Conservation (phyloP, 2,113 vertebrate species). For the Balaeniceps rex region DNA sequence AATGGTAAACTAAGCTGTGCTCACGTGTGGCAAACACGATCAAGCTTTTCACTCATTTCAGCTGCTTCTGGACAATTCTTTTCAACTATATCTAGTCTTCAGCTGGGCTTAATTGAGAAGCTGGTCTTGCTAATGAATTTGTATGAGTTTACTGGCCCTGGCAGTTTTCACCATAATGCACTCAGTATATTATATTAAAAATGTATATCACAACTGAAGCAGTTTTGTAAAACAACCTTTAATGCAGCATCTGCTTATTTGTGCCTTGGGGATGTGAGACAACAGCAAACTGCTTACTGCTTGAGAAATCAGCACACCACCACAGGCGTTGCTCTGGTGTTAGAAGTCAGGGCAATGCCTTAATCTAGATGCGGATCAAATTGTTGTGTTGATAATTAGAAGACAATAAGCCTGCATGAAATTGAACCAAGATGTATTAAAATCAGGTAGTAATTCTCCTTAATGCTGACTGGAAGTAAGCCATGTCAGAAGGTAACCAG, state of each 20-base stretch:
- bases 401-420: conserved; percentile 50
- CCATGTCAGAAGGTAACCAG: conserved; percentile 26
- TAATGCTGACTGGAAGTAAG: conserved; percentile 51
- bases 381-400: conserved; percentile 53
- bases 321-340: not conserved
- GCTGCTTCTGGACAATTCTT: not conserved
- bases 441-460: conserved; percentile 45
- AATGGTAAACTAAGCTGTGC: not conserved
- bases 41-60: conserved; percentile 4
- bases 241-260: conserved; percentile 68
- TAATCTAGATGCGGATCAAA: conserved; percentile 31
- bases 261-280: conserved; percentile 51
- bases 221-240: conserved; percentile 64
- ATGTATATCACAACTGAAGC: conserved; percentile 69
- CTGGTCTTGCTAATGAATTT: conserved; percentile 58
- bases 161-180: conserved; percentile 33
- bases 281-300: conserved; percentile 60
- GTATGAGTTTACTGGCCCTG: conserved; percentile 39
- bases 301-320: conserved; percentile 52
- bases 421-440: conserved; percentile 39
- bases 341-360: conserved; percentile 38
- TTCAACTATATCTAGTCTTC: not conserved
- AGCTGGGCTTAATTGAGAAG: conserved; percentile 38
- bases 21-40: not conserved
- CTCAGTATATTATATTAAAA: conserved; percentile 70